Evolutionary conservation across 2,113 vertebrate genomes (phyloP), one percentile per base, ranked within the genome.

Genomic region (Cololabis saira): DNA sequence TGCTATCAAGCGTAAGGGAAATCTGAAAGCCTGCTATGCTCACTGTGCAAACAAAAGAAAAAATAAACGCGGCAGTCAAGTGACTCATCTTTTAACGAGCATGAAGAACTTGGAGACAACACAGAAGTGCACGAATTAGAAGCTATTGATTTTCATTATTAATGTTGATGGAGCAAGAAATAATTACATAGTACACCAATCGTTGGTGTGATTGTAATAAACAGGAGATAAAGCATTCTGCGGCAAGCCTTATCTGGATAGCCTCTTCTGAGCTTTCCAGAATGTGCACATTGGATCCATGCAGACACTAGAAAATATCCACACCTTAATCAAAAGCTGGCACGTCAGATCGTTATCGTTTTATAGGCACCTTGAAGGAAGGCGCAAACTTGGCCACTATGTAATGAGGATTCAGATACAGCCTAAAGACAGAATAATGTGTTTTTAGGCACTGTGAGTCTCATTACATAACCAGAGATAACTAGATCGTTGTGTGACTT

Each of bases 81-180:
- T 33, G 50, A 45, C 42, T 68, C 54, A 24, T 71, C 41, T 65
- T 48, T 55, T 67, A 76, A 82, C 45, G 62, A 80, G 62, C 69
- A 61, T 8, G 45, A 33, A 27, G 51, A 67, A 47, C 21, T 47
- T 41, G 11, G 40, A 64, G 61, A 15, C 50, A 27, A 17, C 30
- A 30, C 3, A 21, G 21, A 37, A 43, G 47, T 22, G 6, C 24
- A 70, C 33, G 13, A 66, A 58, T 37, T n/a, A 41, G 11, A 7
- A 63, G 41, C 22, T 50, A 65, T 19, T 64, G 37, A 77, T 62
- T 77, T 45, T 27, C 14, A 15, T 49, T 16, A 16, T n/a, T 18
- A 49, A 14, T 21, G 10, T 43, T 33, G 51, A 51, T 58, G 50
- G 47, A 8, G 12, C 21, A 50, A 43, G 30, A 74, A 27, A 66